Percentiles rank a stretch among this genome's conserved stretches.
phyloP scores from a whole-genome alignment of 2,113 vertebrate genomes.

The Leptosomus discolor region DNA sequence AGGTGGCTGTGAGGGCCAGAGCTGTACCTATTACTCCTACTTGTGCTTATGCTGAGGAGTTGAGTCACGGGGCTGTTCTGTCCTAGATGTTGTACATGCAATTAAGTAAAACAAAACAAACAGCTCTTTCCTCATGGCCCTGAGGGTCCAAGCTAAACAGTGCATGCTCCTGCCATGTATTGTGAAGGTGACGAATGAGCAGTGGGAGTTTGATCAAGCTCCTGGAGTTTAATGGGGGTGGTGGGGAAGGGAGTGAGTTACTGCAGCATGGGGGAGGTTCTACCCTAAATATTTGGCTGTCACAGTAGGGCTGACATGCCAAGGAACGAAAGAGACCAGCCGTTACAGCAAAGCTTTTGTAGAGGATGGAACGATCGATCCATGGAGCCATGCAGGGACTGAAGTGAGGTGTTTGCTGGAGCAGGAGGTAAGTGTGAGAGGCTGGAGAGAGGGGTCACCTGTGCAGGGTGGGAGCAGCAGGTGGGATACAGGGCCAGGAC shows the following conservation, averaged over 20 bases:
- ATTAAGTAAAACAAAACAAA: neutral
- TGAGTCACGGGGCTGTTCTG: neutral
- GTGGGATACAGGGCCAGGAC: neutral
- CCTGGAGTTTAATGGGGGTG: neutral
- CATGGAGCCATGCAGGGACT: neutral
- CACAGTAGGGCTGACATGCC: neutral
- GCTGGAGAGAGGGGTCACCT: neutral
- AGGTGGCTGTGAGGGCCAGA: neutral
- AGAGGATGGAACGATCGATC: neutral
- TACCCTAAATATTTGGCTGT: neutral
- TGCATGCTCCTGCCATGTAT: neutral
- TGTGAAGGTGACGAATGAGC: neutral
- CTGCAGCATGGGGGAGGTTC: neutral
- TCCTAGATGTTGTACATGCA: neutral
- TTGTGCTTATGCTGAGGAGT: neutral
- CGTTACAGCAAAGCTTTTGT: neutral
- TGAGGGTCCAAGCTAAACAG: neutral
- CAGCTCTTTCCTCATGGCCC: neutral
- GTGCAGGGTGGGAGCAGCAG: neutral
- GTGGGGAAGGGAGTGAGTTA: neutral
- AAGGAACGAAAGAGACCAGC: neutral
- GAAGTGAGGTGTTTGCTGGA: neutral
- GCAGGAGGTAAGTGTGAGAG: neutral
- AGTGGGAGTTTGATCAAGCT: neutral
- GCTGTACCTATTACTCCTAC: neutral